Base-by-base conservation (phyloP, 2,113 vertebrate species). In the Mastomys coucha region DNA sequence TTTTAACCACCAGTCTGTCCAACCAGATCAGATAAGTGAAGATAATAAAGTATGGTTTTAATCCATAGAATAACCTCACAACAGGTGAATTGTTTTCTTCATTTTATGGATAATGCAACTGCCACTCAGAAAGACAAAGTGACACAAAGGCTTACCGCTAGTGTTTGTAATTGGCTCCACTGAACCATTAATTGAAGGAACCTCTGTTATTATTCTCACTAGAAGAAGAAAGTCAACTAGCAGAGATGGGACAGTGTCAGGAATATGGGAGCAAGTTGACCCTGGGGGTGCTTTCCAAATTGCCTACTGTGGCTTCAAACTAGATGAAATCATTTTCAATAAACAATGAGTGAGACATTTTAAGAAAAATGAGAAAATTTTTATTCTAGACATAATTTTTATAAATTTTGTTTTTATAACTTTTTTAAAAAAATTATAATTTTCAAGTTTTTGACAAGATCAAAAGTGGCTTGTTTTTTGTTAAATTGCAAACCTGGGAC, bases 351-450 rank as follows among this genome's bases (percentile, higher is more conserved):
- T 24, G 26, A 93, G 63, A 80, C 5, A 81, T 91, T 90, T 92
- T 70, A 72, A 93, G 94, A 92, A 88, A 92, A 88, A 28, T 86
- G 75, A 80, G 72, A 42, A 80, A 85, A 28, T 63, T 31, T 69
- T 36, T 31, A 13, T 22, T 78, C 63, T 81, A 94, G 24, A 67
- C 39, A 65, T 1, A 39, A 16, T 67, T 63, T 72, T 67, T 91
- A 91, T 22, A 63, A 9, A 63, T 63, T 63, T 60, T 60, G 60
- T 63, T 63, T 63, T 63, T 63, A 63, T 63, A 24, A 63, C 60
- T 63, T 60, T 60, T 16, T n/a, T n/a, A n/a, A 51, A 51, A 51
- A 63, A 63, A 63, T 22, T 49, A 58, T 4, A 39, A 26, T 67
- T 63, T 72, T 67, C 88, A 92, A 17, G 28, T 93, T 86, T 26